Conservation (phyloP, 2,113 vertebrate genomes). For the Rana temporaria region DNA sequence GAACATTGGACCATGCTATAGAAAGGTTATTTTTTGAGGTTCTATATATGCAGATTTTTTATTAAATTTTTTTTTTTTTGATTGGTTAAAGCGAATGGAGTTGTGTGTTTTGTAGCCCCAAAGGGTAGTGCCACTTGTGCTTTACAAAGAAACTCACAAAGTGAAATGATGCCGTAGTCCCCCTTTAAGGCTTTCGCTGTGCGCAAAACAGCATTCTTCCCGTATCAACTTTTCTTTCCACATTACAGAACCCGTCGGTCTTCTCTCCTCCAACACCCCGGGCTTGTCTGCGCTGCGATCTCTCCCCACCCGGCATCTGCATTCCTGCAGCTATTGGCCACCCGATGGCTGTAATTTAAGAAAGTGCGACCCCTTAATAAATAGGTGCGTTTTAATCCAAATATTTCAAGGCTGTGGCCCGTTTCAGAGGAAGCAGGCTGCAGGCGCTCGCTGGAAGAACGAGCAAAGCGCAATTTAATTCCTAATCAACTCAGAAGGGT, state of each 20-base stretch:
- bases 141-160: too few species aligned
- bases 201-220: too few species aligned
- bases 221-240: too few species aligned
- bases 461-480: conserved; percentile 41
- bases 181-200: too few species aligned
- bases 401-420: conserved; percentile 65
- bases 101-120: too few species aligned
- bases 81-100: too few species aligned
- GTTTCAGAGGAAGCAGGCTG: conserved; percentile 64
- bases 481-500: background rate
- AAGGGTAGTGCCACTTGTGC: too few species aligned
- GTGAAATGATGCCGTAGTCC: too few species aligned
- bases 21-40: too few species aligned
- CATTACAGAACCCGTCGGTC: background rate
- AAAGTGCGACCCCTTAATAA: conserved; percentile 69
- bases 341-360: conserved; percentile 67
- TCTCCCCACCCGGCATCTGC: conserved; percentile 39
- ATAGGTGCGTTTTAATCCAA: conserved; percentile 65
- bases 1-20: too few species aligned
- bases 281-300: conserved; percentile 52
- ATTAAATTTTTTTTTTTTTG: too few species aligned
- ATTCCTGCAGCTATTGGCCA: conserved; percentile 67
- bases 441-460: conserved; percentile 57
- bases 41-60: too few species aligned
- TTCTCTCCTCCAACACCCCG: conserved; percentile 57